A percentile compares a stretch with the other conserved stretches of the same genome.
phyloP scores from a whole-genome alignment of 2,888 invertebrate species.

The Caenorhabditis wallacei region DNA sequence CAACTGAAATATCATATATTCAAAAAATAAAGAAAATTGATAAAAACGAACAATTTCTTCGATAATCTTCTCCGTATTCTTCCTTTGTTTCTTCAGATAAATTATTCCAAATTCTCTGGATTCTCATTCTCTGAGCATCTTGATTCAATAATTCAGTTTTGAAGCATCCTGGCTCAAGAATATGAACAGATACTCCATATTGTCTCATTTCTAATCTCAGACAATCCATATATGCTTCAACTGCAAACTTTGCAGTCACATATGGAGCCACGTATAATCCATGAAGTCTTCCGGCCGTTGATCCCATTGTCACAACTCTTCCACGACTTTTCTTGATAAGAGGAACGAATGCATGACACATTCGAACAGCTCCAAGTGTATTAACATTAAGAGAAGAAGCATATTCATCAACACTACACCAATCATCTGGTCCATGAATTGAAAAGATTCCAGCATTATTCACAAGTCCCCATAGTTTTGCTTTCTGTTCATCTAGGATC shows the following conservation, averaged over 20 bases:
- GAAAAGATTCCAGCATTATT: constrained; percentile 93
- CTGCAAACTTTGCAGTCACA: constrained; percentile 78
- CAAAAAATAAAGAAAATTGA: neutral
- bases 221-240: constrained; percentile 81
- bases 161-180: constrained; percentile 82
- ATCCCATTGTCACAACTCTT: constrained; percentile 84
- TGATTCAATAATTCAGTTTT: constrained; percentile 77
- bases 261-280: constrained; percentile 81
- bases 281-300: constrained; percentile 83
- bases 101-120: constrained; percentile 77
- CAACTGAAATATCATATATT: constrained; percentile 65
- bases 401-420: constrained; percentile 91
- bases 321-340: constrained; percentile 81
- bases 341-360: constrained; percentile 78
- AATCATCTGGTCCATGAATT: constrained; percentile 93
- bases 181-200: constrained; percentile 75
- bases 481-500: constrained; percentile 86
- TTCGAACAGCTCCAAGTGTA: constrained; percentile 87
- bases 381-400: constrained; percentile 88
- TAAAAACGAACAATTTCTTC: constrained; percentile 77
- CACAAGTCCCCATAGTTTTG: constrained; percentile 93
- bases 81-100: constrained; percentile 71
- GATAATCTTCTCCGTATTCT: constrained; percentile 82
- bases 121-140: constrained; percentile 74
- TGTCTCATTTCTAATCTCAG: constrained; percentile 74